A percentile compares a stretch with the other conserved stretches of the same genome.
These are phyloP conservation scores for Myotis vivesi DNA, from an alignment of 2,797 vertebrate genomes.

Conservation along the genomic window DNA sequence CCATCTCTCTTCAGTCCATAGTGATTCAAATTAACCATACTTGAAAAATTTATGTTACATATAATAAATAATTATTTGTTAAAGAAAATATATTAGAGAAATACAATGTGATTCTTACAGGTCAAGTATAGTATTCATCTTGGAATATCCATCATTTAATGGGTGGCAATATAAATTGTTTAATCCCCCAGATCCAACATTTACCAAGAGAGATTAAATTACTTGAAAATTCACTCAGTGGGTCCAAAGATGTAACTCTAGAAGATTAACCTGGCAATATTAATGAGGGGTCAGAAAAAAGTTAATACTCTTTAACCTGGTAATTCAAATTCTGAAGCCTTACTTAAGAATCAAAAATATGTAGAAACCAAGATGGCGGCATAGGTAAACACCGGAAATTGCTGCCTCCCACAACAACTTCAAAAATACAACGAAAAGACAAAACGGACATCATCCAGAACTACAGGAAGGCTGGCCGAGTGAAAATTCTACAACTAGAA, in stretches of 20 bases:
- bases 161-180: not conserved
- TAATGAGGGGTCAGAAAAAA: slow-evolving; percentile 31
- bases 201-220: slow-evolving; percentile 36
- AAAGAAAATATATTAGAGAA: slow-evolving; percentile 27
- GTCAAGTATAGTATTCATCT: not conserved
- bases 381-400: too few species aligned
- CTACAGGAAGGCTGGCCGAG: too few species aligned
- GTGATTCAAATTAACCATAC: slow-evolving; percentile 27
- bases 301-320: not conserved
- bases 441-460: too few species aligned
- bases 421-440: too few species aligned
- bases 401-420: too few species aligned
- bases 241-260: slow-evolving; percentile 26
- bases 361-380: not conserved
- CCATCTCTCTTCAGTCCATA: not conserved
- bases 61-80: slow-evolving; percentile 17
- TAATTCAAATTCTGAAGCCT: slow-evolving; percentile 43
- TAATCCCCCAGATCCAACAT: not conserved
- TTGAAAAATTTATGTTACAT: slow-evolving; percentile 35
- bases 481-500: too few species aligned
- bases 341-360: slow-evolving; percentile 33
- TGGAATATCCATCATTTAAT: slow-evolving; percentile 39
- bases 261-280: slow-evolving; percentile 35
- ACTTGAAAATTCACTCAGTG: slow-evolving; percentile 23
- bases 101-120: not conserved